phyloP scores from a whole-genome alignment of 2,113 vertebrate genomes.

The Poeciliopsis turrubarensis region DNA sequence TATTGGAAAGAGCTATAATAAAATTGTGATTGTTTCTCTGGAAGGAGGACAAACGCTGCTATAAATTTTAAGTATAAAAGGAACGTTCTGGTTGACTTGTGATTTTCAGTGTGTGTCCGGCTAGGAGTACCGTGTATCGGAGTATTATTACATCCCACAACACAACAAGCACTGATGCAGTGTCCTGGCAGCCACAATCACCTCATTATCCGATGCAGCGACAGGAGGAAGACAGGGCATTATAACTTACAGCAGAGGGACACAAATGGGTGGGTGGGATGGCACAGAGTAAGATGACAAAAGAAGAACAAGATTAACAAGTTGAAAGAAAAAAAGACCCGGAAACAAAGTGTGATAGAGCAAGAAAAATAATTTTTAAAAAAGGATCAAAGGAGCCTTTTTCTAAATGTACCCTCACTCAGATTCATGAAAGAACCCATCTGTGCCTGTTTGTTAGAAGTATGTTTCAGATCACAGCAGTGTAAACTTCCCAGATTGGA shows the following conservation, averaged over 20 bases:
- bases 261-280: neutral
- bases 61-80: neutral
- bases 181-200: slow-evolving; percentile 39
- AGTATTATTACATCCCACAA: slow-evolving; percentile 29
- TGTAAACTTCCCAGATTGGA: slow-evolving; percentile 21
- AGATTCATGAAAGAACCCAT: slow-evolving; percentile 27
- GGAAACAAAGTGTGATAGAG: slow-evolving; percentile 22
- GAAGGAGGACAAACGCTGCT: too few species aligned
- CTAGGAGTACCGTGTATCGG: slow-evolving; percentile 38
- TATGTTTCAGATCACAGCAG: slow-evolving; percentile 21
- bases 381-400: slow-evolving; percentile 42
- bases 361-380: slow-evolving; percentile 12
- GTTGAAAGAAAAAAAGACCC: slow-evolving; percentile 17
- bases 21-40: neutral
- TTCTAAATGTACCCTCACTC: slow-evolving; percentile 33
- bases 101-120: slow-evolving; percentile 1
- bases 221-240: slow-evolving; percentile 35
- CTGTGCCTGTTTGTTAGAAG: slow-evolving; percentile 8
- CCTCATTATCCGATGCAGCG: slow-evolving; percentile 62
- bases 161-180: slow-evolving; percentile 39
- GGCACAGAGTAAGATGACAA: neutral
- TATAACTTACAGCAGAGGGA: slow-evolving; percentile 18
- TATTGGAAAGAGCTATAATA: neutral
- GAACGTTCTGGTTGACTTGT: neutral
- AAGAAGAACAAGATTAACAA: slow-evolving; percentile 20